Evolutionary conservation across 2,797 vertebrate genomes (phyloP), one percentile per base, ranked within the genome.

Genomic region (Sebastolobus altivelis): DNA sequence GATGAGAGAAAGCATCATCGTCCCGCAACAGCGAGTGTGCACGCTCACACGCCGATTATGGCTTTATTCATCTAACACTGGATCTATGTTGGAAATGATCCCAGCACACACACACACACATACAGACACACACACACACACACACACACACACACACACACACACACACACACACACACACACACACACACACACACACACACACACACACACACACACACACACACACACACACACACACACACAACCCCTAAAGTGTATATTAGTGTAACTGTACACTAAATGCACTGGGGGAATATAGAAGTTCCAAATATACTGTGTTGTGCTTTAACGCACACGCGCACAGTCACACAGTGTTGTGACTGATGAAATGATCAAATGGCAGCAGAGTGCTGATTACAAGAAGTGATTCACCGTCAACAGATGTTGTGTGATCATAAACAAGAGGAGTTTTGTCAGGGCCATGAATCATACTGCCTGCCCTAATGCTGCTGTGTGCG

Each of bases 351-450:
- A 75, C 79, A 31, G n/a, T 29, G 62, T 74, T 74, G 71, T 72
- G 86, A 74, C 81, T 69, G 81, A 88, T 85, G 79, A 88, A 93
- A 87, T 87, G 87, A 92, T 92, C 85, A 89, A 92, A 91, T 86
- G 75, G 78, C 84, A 72, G 80, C 78, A 37, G 80, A 91, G 79
- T 59, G 67, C 86, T 89, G 91, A 94, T 94, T 91, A 92, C 84
- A 89, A 85, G 82, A 43, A 87, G 82, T 86, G 92, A 91, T 89
- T 92, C 91, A 87, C 87, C 77, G 27, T 87, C 88, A 91, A 88
- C 94, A 94, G 92, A 92, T 93, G 93, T 89, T 92, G 91, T 83
- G 91, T 85, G 90, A 93, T 94, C 90, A 92, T 92, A 91, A 95
- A 93, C 89, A 92, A 93, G 88, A 82, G 86, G 80, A 68, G 69